These are phyloP conservation scores for Diachrysia chrysitis DNA, from an alignment of 2,888 invertebrate genomes.

Conservation along the genomic window DNA sequence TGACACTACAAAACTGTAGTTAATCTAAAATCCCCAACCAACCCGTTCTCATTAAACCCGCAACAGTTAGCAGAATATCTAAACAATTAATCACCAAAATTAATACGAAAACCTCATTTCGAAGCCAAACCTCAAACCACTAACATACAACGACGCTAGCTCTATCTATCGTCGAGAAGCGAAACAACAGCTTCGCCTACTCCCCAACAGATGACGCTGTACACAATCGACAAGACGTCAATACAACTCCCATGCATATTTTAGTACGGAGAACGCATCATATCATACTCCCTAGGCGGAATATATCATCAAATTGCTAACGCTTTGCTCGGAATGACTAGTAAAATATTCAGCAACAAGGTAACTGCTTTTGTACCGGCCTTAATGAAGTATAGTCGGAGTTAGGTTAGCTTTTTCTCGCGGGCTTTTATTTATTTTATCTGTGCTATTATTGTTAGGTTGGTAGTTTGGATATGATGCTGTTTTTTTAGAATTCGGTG, in stretches of 20 bases:
- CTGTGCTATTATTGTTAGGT: constrained; percentile 54
- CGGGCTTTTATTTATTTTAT: constrained; percentile 60
- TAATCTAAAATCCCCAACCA: background rate
- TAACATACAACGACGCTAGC: constrained; percentile 27
- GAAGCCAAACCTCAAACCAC: constrained; percentile 21
- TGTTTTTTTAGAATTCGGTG: constrained; percentile 39
- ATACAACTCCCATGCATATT: constrained; percentile 81
- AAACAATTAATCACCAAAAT: constrained; percentile 16
- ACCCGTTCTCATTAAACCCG: background rate
- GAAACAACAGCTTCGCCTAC: constrained; percentile 38
- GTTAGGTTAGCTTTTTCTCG: constrained; percentile 59
- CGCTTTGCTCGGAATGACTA: constrained; percentile 76
- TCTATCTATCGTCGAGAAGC: constrained; percentile 68
- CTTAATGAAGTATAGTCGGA: constrained; percentile 80
- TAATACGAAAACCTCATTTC: constrained; percentile 16
- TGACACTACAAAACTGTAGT: background rate
- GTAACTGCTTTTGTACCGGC: constrained; percentile 85
- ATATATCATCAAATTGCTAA: constrained; percentile 83
- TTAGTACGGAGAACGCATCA: constrained; percentile 74
- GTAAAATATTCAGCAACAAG: constrained; percentile 83
- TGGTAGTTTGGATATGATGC: constrained; percentile 39
- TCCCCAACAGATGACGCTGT: constrained; percentile 74
- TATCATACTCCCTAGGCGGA: constrained; percentile 78
- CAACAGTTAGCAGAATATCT: background rate
- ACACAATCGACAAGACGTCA: constrained; percentile 72